Evolutionary conservation across 2,888 invertebrate genomes (phyloP), one percentile per base, ranked within the genome.

Genomic region (Drosophila picticornis): DNA sequence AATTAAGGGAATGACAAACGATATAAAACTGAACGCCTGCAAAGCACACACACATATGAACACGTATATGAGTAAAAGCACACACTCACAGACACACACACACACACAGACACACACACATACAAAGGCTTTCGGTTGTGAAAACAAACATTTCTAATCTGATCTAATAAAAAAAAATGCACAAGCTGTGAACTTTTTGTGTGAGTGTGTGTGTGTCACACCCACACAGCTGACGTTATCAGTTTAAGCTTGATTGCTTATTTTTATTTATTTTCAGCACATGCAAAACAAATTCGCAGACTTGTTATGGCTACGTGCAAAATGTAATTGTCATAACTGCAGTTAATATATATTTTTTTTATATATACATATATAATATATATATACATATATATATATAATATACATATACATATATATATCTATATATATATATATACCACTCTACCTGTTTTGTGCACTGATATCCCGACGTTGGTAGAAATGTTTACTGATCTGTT

Each of bases 171-270:
- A 43, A 25, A 25, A 32, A 50, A 40, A 25, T 40, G 34, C 75
- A 77, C 59, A 32, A 43, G 63, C 9, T 13, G 58, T 77, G 38
- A 75, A 40, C 59, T 59, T n/a, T 50, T 40, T 50, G 11, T 50
- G 48, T 52, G 19, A 36, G 7, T 36, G 31, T 43, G 27, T 52
- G 2, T 29, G 4, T 2, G 11, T 29, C 16, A 38, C n/a, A 19
- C n/a, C 56, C n/a, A 52, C 32, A 53, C 22, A 38, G 55, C 25
- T 38, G 40, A 27, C 16, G 36, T 78, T 77, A 77, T 77, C 79
- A 77, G 46, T 40, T n/a, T 27, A 32, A 32, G 13, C 27, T 13
- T 22, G 22, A 72, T 62, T 68, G 56, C 62, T 75, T 71, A 60
- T 56, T 71, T 65, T 68, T 25, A 50, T 59, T 56, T 52, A n/a